Percentiles rank a stretch among this genome's conserved stretches.
Evolutionary conservation across 37 sponge, comb jelly and placozoan species (phyloP).

Genomic region (Amphimedon queenslandica): DNA sequence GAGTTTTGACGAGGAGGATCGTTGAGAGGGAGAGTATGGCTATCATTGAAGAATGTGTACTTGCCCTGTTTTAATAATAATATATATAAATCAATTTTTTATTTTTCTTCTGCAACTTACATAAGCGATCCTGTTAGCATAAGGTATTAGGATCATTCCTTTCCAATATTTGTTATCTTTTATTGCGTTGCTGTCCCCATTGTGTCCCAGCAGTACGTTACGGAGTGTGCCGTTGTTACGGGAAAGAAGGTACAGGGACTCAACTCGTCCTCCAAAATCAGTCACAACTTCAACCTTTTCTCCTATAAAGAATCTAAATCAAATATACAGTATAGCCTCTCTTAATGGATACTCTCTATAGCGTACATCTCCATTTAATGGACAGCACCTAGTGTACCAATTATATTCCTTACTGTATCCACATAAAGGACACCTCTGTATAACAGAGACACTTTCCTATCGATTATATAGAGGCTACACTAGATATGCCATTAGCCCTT

Average conservation of each 20-base stretch:
- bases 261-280: conserved; percentile 76
- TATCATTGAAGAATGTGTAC: conserved; percentile 54
- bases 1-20: conserved; percentile 49
- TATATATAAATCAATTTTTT: not conserved
- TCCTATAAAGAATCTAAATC: conserved; percentile 16
- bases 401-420: no score
- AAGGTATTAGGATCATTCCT: conserved; percentile 69
- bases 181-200: conserved; percentile 52
- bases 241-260: conserved; percentile 39
- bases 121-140: conserved; percentile 71
- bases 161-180: conserved; percentile 63
- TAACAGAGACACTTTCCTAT: no score
- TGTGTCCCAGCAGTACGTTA: conserved; percentile 58
- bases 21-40: conserved; percentile 50
- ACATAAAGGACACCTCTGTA: no score
- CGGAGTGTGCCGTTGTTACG: conserved; percentile 6
- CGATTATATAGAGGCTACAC: no score
- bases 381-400: no score
- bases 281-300: conserved; percentile 49
- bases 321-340: no score
- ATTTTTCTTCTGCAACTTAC: conserved; percentile 20
- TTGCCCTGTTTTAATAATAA: conserved; percentile 35
- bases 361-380: no score
- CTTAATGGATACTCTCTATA: no score
- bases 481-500: no score